Evolutionary conservation across 2,113 vertebrate species (phyloP).

Genomic region (Hyaena hyaena): DNA sequence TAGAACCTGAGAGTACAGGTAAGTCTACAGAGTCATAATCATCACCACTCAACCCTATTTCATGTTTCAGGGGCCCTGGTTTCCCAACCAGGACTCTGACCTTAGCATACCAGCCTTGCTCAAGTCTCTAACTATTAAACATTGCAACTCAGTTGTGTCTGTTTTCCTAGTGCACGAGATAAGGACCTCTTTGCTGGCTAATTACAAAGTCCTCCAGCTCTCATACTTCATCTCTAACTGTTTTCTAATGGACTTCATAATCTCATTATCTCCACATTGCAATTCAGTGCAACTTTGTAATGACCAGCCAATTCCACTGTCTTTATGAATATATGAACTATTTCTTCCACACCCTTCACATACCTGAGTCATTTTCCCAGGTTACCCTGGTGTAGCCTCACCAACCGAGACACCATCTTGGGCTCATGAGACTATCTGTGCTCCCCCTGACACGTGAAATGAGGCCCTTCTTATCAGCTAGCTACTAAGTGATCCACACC

Average conservation of each 20-base stretch:
- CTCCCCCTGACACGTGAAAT: not conserved
- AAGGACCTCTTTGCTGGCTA: not conserved
- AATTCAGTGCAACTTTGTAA: not conserved
- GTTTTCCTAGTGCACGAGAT: not conserved
- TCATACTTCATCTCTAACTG: not conserved
- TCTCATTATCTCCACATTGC: not conserved
- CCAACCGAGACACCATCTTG: not conserved
- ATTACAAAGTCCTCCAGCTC: not conserved
- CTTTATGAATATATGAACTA: not conserved
- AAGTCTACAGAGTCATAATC: not conserved
- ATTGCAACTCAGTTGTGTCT: not conserved
- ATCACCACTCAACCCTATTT: not conserved
- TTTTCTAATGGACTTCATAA: not conserved
- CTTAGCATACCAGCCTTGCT: not conserved
- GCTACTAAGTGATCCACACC: not conserved
- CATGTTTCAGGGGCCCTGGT: not conserved
- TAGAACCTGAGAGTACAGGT: not conserved
- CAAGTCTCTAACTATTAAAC: not conserved
- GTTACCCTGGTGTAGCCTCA: not conserved
- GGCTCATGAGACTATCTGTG: not conserved
- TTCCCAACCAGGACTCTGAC: not conserved
- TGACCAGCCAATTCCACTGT: not conserved
- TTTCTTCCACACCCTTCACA: not conserved
- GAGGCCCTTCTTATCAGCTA: not conserved
- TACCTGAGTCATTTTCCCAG: not conserved